A percentile compares a stretch with the other conserved stretches of the same genome.
Evolutionary conservation across 2,113 vertebrate species (phyloP).

Genomic region (Cavia porcellus): DNA sequence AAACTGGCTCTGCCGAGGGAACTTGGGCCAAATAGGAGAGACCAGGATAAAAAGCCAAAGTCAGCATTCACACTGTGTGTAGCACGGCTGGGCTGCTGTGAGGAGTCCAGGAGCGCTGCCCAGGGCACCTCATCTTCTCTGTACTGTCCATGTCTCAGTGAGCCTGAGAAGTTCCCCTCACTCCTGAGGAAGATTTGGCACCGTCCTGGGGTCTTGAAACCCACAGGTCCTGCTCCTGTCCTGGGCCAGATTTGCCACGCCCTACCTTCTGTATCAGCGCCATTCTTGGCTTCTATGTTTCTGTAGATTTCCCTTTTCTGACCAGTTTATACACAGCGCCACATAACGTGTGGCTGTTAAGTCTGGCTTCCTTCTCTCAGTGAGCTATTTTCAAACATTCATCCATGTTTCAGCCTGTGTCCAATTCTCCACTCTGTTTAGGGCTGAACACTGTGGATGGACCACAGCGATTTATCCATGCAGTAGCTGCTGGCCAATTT

Average conservation of each 20-base stretch:
- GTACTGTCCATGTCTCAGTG: neutral
- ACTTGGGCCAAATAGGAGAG: neutral
- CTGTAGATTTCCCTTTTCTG: neutral
- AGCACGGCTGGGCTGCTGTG: too few relatives aligned
- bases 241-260: neutral
- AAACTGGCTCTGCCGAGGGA: neutral
- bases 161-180: neutral
- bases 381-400: neutral
- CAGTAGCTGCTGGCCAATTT: neutral
- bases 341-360: neutral
- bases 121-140: too few relatives aligned
- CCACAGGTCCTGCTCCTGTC: neutral
- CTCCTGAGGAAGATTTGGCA: neutral
- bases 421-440: neutral
- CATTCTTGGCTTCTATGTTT: neutral
- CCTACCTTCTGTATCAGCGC: neutral
- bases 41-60: neutral
- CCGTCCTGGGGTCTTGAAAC: neutral
- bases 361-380: neutral
- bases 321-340: neutral
- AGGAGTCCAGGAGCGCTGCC: too few relatives aligned
- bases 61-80: fast-evolving
- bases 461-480: neutral
- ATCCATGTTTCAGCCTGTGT: neutral
- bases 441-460: neutral